These are phyloP conservation scores for Drosophila nikananu DNA, from an alignment of 1,140 invertebrate genomes.

Conservation along the genomic window DNA sequence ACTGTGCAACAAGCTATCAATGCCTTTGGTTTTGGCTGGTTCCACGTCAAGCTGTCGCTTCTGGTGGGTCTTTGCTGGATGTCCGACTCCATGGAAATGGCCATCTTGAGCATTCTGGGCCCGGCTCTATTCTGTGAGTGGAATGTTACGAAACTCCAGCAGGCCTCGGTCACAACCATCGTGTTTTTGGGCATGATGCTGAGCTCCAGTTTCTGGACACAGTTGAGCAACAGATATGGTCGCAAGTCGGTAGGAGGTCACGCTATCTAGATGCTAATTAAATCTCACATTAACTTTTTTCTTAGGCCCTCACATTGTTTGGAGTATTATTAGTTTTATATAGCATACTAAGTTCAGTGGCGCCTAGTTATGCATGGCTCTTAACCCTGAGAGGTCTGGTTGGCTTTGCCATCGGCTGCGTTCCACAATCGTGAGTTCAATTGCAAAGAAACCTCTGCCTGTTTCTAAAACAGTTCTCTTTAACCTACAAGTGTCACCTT, in stretches of 20 bases:
- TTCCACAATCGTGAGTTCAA: conserved; percentile 95
- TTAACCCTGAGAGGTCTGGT: conserved; percentile 95
- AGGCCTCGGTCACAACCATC: conserved; percentile 89
- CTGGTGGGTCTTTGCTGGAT: conserved; percentile 97
- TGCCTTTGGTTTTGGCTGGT: conserved; percentile 97
- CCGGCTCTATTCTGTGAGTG: conserved; percentile 97
- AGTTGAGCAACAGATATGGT: conserved; percentile 97
- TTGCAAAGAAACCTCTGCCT: neutral
- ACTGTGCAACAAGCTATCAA: conserved; percentile 98
- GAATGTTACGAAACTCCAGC: conserved; percentile 93
- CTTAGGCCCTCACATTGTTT: conserved; percentile 87
- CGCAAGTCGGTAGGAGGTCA: conserved; percentile 90
- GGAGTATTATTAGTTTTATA: conserved; percentile 96
- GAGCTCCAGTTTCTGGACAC: conserved; percentile 98
- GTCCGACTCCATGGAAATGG: conserved; percentile 99
- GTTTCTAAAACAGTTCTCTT: neutral
- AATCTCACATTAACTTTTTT: neutral
- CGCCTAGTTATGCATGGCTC: conserved; percentile 96
- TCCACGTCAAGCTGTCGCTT: conserved; percentile 96
- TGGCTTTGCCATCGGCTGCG: conserved; percentile 98
- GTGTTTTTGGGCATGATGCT: conserved; percentile 99
- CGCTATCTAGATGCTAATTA: neutral
- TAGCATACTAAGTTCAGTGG: conserved; percentile 95
- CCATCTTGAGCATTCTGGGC: conserved; percentile 96
- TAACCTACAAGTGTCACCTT: conserved; percentile 92